Conservation (phyloP, 2,113 vertebrate genomes). For the Pituophis catenifer region DNA sequence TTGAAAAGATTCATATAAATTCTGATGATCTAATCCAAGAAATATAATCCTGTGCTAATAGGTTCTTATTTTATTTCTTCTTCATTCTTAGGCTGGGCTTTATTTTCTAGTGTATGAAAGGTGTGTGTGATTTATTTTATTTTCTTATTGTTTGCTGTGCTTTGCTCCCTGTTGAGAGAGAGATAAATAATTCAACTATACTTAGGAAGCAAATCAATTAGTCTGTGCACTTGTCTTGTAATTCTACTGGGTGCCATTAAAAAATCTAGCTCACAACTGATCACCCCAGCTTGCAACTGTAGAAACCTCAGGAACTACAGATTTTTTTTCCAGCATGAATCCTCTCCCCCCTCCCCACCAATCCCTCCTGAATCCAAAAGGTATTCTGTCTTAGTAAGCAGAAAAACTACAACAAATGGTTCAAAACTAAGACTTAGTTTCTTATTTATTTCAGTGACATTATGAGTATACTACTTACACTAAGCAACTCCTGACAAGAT, state of each 20-base stretch:
- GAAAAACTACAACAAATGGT: not conserved
- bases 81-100: slow-evolving; percentile 31
- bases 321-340: not conserved
- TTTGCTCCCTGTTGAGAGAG: slow-evolving; percentile 50
- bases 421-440: not conserved
- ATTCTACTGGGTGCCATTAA: slow-evolving; percentile 61
- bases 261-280: slow-evolving; percentile 47
- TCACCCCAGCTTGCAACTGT: slow-evolving; percentile 48
- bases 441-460: not conserved
- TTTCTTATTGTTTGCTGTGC: slow-evolving; percentile 9
- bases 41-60: slow-evolving; percentile 32
- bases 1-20: slow-evolving; percentile 27
- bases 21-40: not conserved
- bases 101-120: slow-evolving; percentile 43
- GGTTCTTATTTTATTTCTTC: slow-evolving; percentile 28
- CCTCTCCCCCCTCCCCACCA: accelerated
- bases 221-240: slow-evolving; percentile 59
- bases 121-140: slow-evolving; percentile 12
- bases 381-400: not conserved
- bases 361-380: not conserved
- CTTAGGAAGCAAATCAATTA: slow-evolving; percentile 61
- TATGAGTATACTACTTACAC: not conserved
- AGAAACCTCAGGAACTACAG: slow-evolving; percentile 41
- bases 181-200: slow-evolving; percentile 57
- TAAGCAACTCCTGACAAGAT: not conserved